Evolutionary conservation across 2,797 vertebrate genomes (phyloP).

Genomic region (Decapterus maruadsi): DNA sequence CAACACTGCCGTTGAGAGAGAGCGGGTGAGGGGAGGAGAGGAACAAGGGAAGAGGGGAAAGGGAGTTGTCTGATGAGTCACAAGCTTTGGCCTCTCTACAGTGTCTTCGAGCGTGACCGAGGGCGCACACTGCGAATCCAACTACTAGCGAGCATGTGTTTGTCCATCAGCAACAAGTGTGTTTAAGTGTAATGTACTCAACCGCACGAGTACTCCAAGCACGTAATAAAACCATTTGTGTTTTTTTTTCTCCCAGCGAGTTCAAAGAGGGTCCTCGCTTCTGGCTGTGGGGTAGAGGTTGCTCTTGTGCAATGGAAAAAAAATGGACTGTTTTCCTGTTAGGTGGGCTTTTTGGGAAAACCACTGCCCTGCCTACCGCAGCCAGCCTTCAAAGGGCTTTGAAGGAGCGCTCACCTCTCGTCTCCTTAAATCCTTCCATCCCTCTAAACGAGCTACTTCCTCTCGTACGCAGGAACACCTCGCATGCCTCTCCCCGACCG

Average conservation of each 20-base stretch:
- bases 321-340: constrained; percentile 73
- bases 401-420: constrained; percentile 71
- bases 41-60: constrained; percentile 28
- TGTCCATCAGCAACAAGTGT: constrained; percentile 59
- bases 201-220: constrained; percentile 69
- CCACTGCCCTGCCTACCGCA: constrained; percentile 79
- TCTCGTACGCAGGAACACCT: constrained; percentile 52
- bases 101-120: constrained; percentile 40
- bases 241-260: constrained; percentile 70
- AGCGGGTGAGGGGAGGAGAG: constrained; percentile 3
- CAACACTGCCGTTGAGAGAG: constrained; percentile 2
- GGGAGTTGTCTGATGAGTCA: constrained; percentile 71
- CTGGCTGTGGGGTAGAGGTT: constrained; percentile 73
- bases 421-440: constrained; percentile 65
- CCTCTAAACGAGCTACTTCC: constrained; percentile 69
- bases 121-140: constrained; percentile 22
- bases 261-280: constrained; percentile 80
- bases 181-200: constrained; percentile 54
- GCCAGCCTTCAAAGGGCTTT: constrained; percentile 74
- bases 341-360: constrained; percentile 73
- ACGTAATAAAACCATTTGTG: constrained; percentile 86
- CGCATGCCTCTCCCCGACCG: constrained; percentile 55
- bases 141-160: constrained; percentile 41
- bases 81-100: constrained; percentile 60
- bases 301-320: constrained; percentile 79